A percentile compares a stretch with the other conserved stretches of the same genome.
Evolutionary conservation across 2,888 invertebrate genomes (phyloP).

Genomic region (Horisme vitalbata): DNA sequence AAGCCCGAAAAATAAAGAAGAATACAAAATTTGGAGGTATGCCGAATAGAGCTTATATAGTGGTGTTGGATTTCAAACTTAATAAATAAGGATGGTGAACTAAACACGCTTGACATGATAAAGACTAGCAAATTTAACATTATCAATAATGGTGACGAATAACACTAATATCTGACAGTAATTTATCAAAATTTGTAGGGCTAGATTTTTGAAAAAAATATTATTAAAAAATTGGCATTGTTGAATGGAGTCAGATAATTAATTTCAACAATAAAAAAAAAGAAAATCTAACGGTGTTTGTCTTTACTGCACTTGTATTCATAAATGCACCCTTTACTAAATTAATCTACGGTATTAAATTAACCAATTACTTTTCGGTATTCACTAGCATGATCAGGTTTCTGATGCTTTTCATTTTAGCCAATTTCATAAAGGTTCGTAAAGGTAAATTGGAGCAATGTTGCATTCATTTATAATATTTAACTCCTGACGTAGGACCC

Average conservation of each 20-base stretch:
- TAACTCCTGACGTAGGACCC: no score
- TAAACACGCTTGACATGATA: conserved; percentile 10
- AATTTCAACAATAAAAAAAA: not conserved
- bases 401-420: no score
- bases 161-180: not conserved
- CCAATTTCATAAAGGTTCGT: no score
- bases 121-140: conserved; percentile 2
- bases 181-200: not conserved
- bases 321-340: not conserved
- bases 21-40: conserved; percentile 1
- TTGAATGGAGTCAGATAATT: not conserved
- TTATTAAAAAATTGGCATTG: not conserved
- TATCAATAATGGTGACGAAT: not conserved
- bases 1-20: not conserved
- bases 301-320: conserved; percentile 1
- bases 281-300: conserved; percentile 10
- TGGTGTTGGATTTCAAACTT: conserved; percentile 8
- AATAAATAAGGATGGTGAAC: conserved; percentile 4
- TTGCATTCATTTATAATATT: no score
- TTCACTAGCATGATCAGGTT: no score
- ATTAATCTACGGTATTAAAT: not conserved
- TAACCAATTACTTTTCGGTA: no score
- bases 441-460: no score
- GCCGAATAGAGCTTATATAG: not conserved
- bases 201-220: not conserved